Evolutionary conservation across 2,113 vertebrate genomes (phyloP), one percentile per base, ranked within the genome.

Genomic region (Podarcis muralis): DNA sequence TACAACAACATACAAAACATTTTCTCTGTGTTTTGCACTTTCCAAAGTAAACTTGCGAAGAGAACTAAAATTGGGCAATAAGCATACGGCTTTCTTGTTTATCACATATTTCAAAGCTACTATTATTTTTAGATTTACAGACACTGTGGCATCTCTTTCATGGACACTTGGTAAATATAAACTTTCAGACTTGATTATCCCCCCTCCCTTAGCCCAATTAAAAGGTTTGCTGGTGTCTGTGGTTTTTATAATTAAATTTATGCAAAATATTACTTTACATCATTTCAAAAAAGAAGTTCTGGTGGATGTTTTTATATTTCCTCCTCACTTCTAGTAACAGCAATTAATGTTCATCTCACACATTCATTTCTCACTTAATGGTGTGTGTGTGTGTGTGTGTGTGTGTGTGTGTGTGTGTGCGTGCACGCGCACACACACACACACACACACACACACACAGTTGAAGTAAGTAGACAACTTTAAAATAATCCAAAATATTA

Each of bases 201-300:
- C 71, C 71, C 12, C n/a, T 88, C 71, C 62, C 5, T 40, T 77
- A 91, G 57, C 18, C 59, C 35, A 90, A 48, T 30, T 93, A 87
- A 72, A 22, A 25, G 22, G 27, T 77, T 83, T 83, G 37, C 81
- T 32, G 25, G 37, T 57, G 62, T 40, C 81, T 57, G 30, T 77
- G 59, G 9, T 74, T 83, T 85, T 66, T 62, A 32, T 78, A 84
- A 88, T 83, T 88, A 88, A 77, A 83, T 83, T 11, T 18, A 85
- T 32, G 30, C 62, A 84, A 25, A 74, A 71, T 5, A 43, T 66
- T 59, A 32, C 48, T 87, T 80, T 77, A 32, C 83, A 30, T 86
- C 27, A 62, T n/a, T 84, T 92, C 32, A 7, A 66, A 83, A 59
- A 82, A 7, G 0, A 43, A 1, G 1, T 13, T 68, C 75, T 22